Base-by-base conservation (phyloP, 2,888 invertebrate genomes). In the Plagodis dolabraria region DNA sequence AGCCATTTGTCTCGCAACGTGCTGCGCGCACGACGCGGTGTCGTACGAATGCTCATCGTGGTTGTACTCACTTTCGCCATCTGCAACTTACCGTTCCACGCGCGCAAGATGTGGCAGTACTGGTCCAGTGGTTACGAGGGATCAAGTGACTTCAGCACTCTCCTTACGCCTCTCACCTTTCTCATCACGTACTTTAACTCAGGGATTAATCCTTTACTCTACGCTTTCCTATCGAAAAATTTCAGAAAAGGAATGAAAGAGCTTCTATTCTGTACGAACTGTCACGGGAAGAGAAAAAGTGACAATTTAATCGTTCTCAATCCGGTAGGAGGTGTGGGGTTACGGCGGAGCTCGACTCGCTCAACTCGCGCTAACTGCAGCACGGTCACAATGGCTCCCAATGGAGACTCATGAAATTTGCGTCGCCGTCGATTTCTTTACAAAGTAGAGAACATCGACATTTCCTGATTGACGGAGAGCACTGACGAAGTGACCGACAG, bases 41-140 rank as follows among this genome's bases (percentile, higher is more conserved):
- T 98, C 50, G 97, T 98, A 69, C 95, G 97, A 65, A 96, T 98
- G 95, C 94, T 98, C 70, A 96, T 98, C 64, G 96, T 97, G 35
- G 96, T 98, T 49, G 98, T 98, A 50, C 93, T 97, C 68, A 96
- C 97, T 53, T 98, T 98, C 86, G 97, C 98, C 11, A 80, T 98
- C 42, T 98, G 98, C 89, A 97, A 98, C 85, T 90, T 98, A 64
- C 98, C 98, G 0, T 96, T 97, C 87, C 98, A 98, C 87, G 96
- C 96, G 0, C 94, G 98, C 42, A 97, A 97, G 82, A 95, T 97
- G 94, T 97, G 97, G 96, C 96, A 96, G 80, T 96, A 96, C 85
- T 97, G 96, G 96, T 95, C 95, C 66, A 92, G 92, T 53, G 94
- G 93, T 65, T 96, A 96, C 84, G 93, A 95, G 68, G 96, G 96